Base-by-base conservation (phyloP, 2,113 vertebrate species). In the Pelodiscus sinensis region DNA sequence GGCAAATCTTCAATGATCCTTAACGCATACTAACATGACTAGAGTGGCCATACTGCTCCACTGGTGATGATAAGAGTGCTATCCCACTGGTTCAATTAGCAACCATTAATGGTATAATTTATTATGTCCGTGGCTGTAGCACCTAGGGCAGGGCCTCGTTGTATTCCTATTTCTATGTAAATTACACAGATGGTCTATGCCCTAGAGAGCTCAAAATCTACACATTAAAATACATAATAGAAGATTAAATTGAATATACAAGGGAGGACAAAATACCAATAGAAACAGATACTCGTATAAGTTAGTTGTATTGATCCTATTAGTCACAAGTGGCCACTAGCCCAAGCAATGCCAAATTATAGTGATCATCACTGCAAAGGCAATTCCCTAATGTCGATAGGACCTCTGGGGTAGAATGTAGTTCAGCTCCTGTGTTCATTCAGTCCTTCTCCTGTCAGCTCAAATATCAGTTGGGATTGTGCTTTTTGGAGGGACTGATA, bases 361-460 rank as follows among this genome's bases (percentile, higher is more conserved):
- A 56, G 82, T 5, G 44, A 44, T 3, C 25, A 8, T 87, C 9
- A 6, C 10, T 5, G 15, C 27, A 89, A 79, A 27, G 81, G 11
- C 54, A 84, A 92, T 21, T 38, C 9, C 38, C 21, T 38, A 38
- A 22, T 38, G 11, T 38, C 22, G 18, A 22, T 19, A 38, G 35
- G 68, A 22, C 18, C n/a, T 24, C 4, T 73, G 68, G 62, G 68
- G 22, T 16, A 38, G 68, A 73, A 21, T 38, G 21, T 73, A 73
- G n/a, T 73, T 73, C 35, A 73, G 9, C 21, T 38, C n/a, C n/a
- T 73, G 21, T 38, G 68, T 73, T 73, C 68, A 24, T 24, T n/a
- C 13, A 80, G 31, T 27, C 10, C 8, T 82, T 94, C 79, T 0
- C 2, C 2, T 44, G 3, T 3, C 27, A 81, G 25, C 6, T 77